Evolutionary conservation across 2,797 vertebrate species (phyloP).

Genomic region (Periparus ater): DNA sequence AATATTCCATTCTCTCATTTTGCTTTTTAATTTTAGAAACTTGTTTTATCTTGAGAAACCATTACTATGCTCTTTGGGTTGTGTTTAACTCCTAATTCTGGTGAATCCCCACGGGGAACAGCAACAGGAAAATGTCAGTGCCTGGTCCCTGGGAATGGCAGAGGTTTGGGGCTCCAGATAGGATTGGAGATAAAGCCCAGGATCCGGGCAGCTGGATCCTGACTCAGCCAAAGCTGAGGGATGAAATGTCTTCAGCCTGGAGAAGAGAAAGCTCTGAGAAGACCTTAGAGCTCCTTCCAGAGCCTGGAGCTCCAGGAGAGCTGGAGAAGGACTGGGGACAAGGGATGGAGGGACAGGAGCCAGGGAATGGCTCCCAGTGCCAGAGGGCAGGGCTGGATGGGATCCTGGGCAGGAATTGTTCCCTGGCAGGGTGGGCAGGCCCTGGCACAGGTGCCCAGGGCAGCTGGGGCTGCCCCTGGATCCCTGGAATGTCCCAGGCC

Average conservation of each 20-base stretch:
- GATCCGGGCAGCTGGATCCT: not conserved
- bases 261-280: not conserved
- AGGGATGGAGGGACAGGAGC: not conserved
- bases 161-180: accelerated
- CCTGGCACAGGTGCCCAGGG: not conserved
- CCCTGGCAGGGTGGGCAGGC: accelerated
- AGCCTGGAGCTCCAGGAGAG: not conserved
- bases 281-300: not conserved
- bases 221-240: not conserved
- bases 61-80: not conserved
- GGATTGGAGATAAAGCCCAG: accelerated
- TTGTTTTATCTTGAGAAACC: not conserved
- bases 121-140: not conserved
- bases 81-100: not conserved
- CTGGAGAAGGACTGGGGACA: too few species aligned
- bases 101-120: not conserved
- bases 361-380: not conserved
- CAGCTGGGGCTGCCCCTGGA: not conserved
- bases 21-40: not conserved
- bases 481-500: not conserved
- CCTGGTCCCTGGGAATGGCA: not conserved
- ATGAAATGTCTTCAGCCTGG: not conserved
- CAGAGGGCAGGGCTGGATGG: not conserved
- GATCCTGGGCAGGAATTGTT: accelerated
- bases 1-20: not conserved